Evolutionary conservation across 1,140 invertebrate species (phyloP).

Genomic region (Rhopalosiphum maidis): DNA sequence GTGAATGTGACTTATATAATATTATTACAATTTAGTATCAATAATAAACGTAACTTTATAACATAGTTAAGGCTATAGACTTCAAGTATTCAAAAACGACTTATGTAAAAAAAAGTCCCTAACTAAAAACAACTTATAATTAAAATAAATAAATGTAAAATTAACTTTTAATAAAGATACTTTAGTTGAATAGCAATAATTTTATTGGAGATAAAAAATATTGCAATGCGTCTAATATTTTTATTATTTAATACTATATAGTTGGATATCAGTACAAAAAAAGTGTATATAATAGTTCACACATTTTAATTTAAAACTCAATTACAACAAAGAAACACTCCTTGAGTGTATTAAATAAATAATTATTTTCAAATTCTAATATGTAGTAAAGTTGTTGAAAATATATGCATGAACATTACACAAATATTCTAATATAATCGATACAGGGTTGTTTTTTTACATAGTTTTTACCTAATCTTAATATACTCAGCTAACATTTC

Average conservation of each 20-base stretch:
- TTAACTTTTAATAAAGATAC: background rate
- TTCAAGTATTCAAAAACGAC: background rate
- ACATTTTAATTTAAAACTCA: background rate
- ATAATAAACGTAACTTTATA: background rate
- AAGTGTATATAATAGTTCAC: background rate
- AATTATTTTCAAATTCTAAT: background rate
- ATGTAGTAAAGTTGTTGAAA: background rate
- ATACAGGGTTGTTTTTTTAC: background rate
- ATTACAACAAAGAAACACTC: background rate
- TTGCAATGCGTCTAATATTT: background rate
- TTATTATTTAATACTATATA: background rate
- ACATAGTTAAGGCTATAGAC: background rate
- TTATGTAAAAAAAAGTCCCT: background rate
- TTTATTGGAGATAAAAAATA: background rate
- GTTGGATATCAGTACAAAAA: no score
- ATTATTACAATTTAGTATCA: background rate
- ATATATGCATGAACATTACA: background rate
- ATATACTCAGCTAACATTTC: background rate
- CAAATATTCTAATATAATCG: background rate
- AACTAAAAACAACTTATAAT: background rate
- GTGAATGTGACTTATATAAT: slow-evolving; percentile 9
- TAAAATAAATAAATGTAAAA: background rate
- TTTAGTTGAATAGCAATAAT: background rate
- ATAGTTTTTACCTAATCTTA: background rate
- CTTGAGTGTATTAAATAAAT: background rate